Evolutionary conservation across 2,888 invertebrate genomes (phyloP).

Genomic region (Oscheius myriophilus): DNA sequence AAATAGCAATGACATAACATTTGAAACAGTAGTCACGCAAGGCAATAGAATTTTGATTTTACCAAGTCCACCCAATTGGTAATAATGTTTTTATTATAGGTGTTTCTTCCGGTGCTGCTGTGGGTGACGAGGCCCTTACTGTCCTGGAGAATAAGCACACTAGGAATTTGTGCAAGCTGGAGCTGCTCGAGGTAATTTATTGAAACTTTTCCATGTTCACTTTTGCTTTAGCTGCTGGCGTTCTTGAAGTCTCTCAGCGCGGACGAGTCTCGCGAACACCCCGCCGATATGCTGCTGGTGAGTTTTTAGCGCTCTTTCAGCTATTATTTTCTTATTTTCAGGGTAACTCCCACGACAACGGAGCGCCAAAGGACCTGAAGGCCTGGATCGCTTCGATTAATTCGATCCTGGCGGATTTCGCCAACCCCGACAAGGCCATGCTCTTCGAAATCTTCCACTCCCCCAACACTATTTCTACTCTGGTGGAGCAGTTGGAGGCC

Average conservation of each 20-base stretch:
- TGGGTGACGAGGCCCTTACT: slow-evolving; percentile 19
- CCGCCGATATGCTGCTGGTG: background rate
- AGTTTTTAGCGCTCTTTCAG: background rate
- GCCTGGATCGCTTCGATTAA: slow-evolving; percentile 1
- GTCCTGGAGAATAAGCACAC: slow-evolving; percentile 11
- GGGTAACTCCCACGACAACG: too few relatives aligned
- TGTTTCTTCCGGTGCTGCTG: slow-evolving; percentile 9
- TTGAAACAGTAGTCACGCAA: too few relatives aligned
- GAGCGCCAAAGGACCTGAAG: background rate
- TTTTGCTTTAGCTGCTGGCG: background rate
- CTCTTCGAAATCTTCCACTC: slow-evolving; percentile 13
- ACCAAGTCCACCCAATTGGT: too few relatives aligned
- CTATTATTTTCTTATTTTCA: background rate
- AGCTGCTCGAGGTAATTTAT: slow-evolving; percentile 5
- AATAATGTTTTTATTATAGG: background rate
- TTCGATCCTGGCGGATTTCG: background rate
- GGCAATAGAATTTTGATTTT: too few relatives aligned
- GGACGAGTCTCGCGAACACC: slow-evolving; percentile 11
- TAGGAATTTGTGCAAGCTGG: slow-evolving; percentile 1
- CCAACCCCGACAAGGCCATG: slow-evolving; percentile 1
- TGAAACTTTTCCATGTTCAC: too few relatives aligned
- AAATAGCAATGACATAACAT: too few relatives aligned
- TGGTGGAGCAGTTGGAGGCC: too few relatives aligned
- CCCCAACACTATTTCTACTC: too few relatives aligned
- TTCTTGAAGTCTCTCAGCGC: slow-evolving; percentile 5